Evolutionary conservation across 2,797 vertebrate genomes (phyloP), one percentile per base, ranked within the genome.

Genomic region (Takifugu rubripes): DNA sequence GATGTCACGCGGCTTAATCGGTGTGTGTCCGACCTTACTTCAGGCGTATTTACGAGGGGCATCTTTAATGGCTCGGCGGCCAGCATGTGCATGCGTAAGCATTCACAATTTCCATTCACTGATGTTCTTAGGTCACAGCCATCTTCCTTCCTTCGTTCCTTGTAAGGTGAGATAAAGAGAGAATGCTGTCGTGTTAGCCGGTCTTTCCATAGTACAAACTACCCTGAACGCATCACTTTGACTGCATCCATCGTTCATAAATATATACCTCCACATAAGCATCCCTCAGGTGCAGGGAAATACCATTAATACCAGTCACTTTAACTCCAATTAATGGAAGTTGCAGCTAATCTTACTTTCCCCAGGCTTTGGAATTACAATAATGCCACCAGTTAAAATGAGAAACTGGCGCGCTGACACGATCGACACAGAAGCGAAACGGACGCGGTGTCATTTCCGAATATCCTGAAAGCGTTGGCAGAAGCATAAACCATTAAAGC

Each of bases 41-140:
- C 54, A 51, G 59, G 64, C 44, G 61, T 85, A 77, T 78, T 83
- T 67, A 74, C 57, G 77, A 46, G 54, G 59, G 51, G 64, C 17
- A 56, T 52, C 52, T 69, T 49, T 66, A 68, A 77, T 52, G 45
- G 50, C 46, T 26, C 46, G 43, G 68, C 54, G 75, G 66, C 72
- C 64, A 52, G 25, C 45, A 24, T 42, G 27, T 59, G 47, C 36
- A 31, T 51, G 52, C 26, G 25, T 5, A 43, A 21, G 26, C 25
- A 51, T 65, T 36, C 31, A 49, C 21, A 52, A 16, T 31, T 26
- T 24, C 52, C 16, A 76, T 42, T 33, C n/a, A n/a, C 29, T 64
- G 14, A 66, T 61, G 66, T 56, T 46, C 10, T 33, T 5, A 36
- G 21, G 63, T 57, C 11, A 49, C 48, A 25, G 43, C 26, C 24